phyloP scores from a whole-genome alignment of 2,888 invertebrate species.

The Lasioglossum zephyrum region DNA sequence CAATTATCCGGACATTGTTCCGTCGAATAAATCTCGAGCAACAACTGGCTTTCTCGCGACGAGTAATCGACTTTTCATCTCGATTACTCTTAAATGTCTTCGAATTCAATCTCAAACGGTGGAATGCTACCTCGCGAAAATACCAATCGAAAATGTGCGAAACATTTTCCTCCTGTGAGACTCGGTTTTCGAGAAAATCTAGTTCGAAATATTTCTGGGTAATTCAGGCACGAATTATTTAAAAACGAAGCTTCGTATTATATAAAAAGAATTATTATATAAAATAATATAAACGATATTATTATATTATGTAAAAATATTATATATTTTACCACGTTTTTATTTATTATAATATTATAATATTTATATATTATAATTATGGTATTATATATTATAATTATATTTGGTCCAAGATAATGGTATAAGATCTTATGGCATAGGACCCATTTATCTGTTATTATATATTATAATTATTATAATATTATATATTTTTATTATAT shows the following conservation, averaged over 20 bases:
- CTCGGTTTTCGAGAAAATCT: neutral
- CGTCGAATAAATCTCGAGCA: neutral
- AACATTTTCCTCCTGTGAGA: neutral
- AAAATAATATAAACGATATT: too few species aligned
- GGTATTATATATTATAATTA: too few species aligned
- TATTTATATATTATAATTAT: too few species aligned
- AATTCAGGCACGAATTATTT: neutral
- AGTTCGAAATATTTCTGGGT: neutral
- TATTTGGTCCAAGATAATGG: too few species aligned
- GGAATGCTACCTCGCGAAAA: neutral
- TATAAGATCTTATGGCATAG: too few species aligned
- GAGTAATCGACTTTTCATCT: neutral
- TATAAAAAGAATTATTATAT: too few species aligned
- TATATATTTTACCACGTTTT: too few species aligned
- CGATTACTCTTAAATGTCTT: neutral
- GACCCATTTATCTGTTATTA: too few species aligned
- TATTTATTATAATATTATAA: too few species aligned
- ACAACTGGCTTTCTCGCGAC: neutral
- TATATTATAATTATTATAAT: too few species aligned
- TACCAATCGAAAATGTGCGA: neutral
- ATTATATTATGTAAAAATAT: too few species aligned
- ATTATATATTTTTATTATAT: too few species aligned
- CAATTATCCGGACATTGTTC: slow-evolving; percentile 1
- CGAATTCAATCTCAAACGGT: neutral
- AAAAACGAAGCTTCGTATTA: neutral